A percentile compares a stretch with the other conserved stretches of the same genome.
Conservation (phyloP, 2,113 vertebrate species). For the Mandrillus leucophaeus region DNA sequence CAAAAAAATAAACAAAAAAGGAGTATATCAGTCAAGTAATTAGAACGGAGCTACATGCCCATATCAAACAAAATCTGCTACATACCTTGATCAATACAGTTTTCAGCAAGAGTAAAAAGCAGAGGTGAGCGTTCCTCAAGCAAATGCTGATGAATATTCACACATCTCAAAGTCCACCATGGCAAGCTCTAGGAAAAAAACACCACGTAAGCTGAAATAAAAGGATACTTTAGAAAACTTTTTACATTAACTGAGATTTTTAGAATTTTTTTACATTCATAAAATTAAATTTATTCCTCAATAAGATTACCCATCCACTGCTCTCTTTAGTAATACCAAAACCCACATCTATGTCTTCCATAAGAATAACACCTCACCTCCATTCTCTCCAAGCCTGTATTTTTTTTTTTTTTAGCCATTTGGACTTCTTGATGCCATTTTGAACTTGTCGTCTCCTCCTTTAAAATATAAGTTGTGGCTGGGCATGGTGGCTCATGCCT, state of each 20-base stretch:
- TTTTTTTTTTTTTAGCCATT: background rate
- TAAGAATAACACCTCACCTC: background rate
- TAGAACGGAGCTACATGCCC: background rate
- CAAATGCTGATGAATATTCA: constrained; percentile 93
- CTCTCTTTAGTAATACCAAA: background rate
- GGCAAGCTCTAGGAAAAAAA: constrained; percentile 87
- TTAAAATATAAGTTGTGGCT: background rate
- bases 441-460: background rate
- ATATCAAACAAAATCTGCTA: background rate
- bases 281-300: background rate
- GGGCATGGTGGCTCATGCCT: too few relatives aligned
- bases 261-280: background rate
- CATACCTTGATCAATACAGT: constrained; percentile 90
- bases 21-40: background rate
- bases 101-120: constrained; percentile 86
- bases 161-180: constrained; percentile 95
- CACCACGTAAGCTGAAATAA: background rate
- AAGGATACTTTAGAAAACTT: background rate
- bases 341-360: background rate
- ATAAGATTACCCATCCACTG: background rate
- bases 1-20: background rate
- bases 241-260: background rate
- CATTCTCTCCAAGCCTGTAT: background rate
- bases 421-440: background rate
- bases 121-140: constrained; percentile 93